Evolutionary conservation across 2,797 vertebrate species (phyloP).

Genomic region (Cryptoblepharus egeriae): DNA sequence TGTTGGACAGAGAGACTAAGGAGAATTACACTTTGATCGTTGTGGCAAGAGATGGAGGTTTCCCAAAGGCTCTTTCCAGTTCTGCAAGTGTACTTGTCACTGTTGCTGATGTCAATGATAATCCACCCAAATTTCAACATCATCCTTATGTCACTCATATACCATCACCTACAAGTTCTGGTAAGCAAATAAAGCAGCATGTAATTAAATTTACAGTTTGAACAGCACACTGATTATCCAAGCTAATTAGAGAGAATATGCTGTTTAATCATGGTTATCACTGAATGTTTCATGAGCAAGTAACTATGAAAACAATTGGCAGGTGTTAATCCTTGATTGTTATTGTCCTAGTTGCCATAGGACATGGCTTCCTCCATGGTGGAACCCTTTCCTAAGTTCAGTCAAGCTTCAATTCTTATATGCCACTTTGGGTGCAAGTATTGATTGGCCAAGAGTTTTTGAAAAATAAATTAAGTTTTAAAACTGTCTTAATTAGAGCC

Average conservation of each 20-base stretch:
- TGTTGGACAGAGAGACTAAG: constrained; percentile 88
- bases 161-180: constrained; percentile 87
- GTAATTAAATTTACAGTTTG: background rate
- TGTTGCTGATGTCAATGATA: constrained; percentile 93
- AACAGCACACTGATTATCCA: background rate
- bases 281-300: background rate
- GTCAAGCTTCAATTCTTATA: background rate
- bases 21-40: constrained; percentile 92
- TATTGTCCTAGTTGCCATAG: background rate
- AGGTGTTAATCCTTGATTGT: background rate
- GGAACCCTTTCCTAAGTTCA: background rate
- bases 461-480: background rate
- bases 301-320: background rate
- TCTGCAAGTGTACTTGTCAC: constrained; percentile 90
- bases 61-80: constrained; percentile 87
- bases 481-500: background rate
- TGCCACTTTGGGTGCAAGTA: background rate
- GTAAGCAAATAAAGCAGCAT: constrained; percentile 68
- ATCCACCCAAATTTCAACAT: constrained; percentile 95
- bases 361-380: background rate
- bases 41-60: constrained; percentile 89
- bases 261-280: background rate
- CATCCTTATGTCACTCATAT: constrained; percentile 97
- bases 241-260: background rate
- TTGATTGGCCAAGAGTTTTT: background rate